A percentile compares a stretch with the other conserved stretches of the same genome.
Evolutionary conservation across 2,113 vertebrate species (phyloP).

Genomic region (Pedionomus torquatus): DNA sequence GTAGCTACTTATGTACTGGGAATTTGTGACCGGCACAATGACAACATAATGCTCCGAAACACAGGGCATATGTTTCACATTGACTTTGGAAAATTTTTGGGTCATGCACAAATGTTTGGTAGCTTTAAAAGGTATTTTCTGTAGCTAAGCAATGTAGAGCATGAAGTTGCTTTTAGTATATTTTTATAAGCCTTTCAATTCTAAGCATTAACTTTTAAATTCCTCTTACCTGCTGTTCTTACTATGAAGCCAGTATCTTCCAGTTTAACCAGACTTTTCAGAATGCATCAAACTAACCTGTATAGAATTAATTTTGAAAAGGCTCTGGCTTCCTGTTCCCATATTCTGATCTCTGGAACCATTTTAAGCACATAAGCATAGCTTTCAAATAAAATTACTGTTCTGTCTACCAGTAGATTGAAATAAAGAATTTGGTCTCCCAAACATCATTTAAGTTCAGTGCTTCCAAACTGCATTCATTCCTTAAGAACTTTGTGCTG

Average conservation of each 20-base stretch:
- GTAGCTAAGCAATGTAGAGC: background rate
- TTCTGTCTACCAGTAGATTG: background rate
- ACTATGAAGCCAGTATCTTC: background rate
- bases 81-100: conserved; percentile 97
- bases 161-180: background rate
- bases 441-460: background rate
- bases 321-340: background rate
- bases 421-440: background rate
- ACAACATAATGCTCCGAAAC: conserved; percentile 98
- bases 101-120: conserved; percentile 98
- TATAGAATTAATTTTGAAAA: background rate
- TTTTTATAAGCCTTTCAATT: background rate
- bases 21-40: conserved; percentile 97
- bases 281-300: background rate
- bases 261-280: background rate
- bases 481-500: background rate
- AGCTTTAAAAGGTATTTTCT: conserved; percentile 93
- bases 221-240: background rate
- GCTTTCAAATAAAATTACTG: background rate
- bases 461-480: background rate
- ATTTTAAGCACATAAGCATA: background rate
- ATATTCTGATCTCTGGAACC: background rate
- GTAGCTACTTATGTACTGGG: conserved; percentile 96
- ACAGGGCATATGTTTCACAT: conserved; percentile 99
- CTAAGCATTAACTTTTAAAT: background rate